Base-by-base conservation (phyloP, 2,888 invertebrate species). In the Ophonus ardosiacus region DNA sequence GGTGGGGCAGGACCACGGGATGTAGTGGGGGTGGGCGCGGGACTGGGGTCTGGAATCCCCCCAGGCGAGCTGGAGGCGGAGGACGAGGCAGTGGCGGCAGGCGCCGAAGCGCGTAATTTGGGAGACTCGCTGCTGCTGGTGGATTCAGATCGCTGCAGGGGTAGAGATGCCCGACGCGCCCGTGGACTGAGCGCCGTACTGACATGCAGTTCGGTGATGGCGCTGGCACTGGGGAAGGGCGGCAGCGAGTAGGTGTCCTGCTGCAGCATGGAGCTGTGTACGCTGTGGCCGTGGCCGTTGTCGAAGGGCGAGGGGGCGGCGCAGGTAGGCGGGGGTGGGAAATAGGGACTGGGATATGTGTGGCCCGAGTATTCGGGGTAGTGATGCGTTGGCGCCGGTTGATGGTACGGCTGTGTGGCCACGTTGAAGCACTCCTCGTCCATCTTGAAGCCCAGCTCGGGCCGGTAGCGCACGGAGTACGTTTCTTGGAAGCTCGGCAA, bases 401-500 rank as follows among this genome's bases (percentile, higher is more conserved):
- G 92, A 90, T 92, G 90, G 86, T 92, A 90, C 88, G 94, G 94
- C 86, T 92, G 93, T 76, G 90, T 94, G 89, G 90, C 91, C 17
- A 94, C 93, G 89, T 95, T 95, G 90, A 95, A 96, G 90, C 96
- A 96, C 88, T 96, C 97, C 89, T 97, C 97, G 90, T 97, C 97
- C 96, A 97, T 96, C 92, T 97, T 97, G 88, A 96, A 94, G 40
- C 95, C 95, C 81, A 76, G 94, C 88, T 93, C 93, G 86, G 94
- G 94, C 89, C 90, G 91, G 89, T 96, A 96, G 86, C 96, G 95
- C 76, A 96, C 94, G 85, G 96, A 96, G 91, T 97, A 97, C 38
- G 96, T 97, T 92, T 97, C 97, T 92, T 97, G 96, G 92, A 97
- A 97, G 92, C 97, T 97, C 86, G 97, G 97, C 89, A 97, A 91